Base-by-base conservation (phyloP, 2,113 vertebrate species). In the Leptobrachium leishanense region DNA sequence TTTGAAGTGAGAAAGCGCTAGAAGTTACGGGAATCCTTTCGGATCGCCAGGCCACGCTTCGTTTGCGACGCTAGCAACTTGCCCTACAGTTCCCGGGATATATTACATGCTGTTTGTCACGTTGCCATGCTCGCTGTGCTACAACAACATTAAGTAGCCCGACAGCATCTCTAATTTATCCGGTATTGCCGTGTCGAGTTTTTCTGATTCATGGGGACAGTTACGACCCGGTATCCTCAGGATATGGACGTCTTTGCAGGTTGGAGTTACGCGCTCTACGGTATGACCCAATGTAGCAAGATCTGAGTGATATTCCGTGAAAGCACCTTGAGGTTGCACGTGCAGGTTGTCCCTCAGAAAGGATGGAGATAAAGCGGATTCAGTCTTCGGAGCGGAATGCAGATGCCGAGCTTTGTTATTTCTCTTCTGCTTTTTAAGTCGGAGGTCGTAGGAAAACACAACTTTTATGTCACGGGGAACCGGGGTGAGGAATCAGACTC, bases 21-120 rank as follows among this genome's bases (percentile, higher is more conserved):
- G 75, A 77, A 77, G 65, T 77, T 77, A 57, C 75, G 8, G 4
- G 46, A 31, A 54, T 69, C 42, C 66, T 77, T 69, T 68, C 54
- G 75, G 65, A 68, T 54, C 69, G 50, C 59, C 75, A 68, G 65
- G 75, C 59, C 75, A 77, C 46, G 75, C 71, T 55, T 73, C 70
- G 44, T 79, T 79, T 72, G 69, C 44, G 20, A 40, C 65, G 41
- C 5, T 41, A 46, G 68, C 72, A 59, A 72, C 65, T 68, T 79
- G 70, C 43, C 63, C 46, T 73, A 66, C 63, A 79, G 65, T 41
- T 55, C 50, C 41, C 50, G 70, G 62, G 72, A 66, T 79, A 66
- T 79, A 9, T 5, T 4, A 55, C 65, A 74, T 42, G 64, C 50
- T 8, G 63, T 72, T 79, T 65, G 57, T 63, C 53, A 7, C 66